These are phyloP conservation scores for Heliconius nattereri DNA, from an alignment of 1,140 invertebrate genomes.

Conservation along the genomic window DNA sequence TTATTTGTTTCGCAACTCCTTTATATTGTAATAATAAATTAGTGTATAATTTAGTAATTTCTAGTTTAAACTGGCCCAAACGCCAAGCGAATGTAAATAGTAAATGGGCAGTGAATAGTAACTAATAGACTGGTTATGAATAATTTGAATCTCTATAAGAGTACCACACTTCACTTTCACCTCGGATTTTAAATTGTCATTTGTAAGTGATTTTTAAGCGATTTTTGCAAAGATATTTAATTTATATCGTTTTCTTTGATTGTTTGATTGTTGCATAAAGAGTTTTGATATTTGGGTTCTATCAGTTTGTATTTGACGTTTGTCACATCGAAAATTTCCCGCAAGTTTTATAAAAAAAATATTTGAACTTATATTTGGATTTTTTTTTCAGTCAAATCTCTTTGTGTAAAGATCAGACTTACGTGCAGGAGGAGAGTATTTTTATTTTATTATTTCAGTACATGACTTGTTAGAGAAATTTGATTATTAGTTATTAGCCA, in stretches of 20 bases:
- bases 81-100: constrained; percentile 72
- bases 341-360: background rate
- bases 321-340: background rate
- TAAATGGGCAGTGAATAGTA: constrained; percentile 57
- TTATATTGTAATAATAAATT: background rate
- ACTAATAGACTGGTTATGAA: constrained; percentile 71
- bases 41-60: constrained; percentile 33
- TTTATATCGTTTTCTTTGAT: background rate
- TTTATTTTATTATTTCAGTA: background rate
- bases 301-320: background rate
- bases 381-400: background rate
- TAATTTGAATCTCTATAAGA: constrained; percentile 74
- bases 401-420: background rate
- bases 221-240: background rate
- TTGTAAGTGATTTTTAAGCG: background rate
- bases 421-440: background rate
- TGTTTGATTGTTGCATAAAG: background rate
- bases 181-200: constrained; percentile 5
- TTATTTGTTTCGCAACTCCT: background rate
- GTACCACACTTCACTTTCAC: constrained; percentile 37
- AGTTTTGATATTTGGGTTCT: background rate
- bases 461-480: constrained; percentile 23
- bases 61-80: constrained; percentile 46
- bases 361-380: background rate
- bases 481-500: constrained; percentile 11